These are phyloP conservation scores for Pseudococcus longispinus DNA, from an alignment of 2,888 invertebrate genomes.

Conservation along the genomic window DNA sequence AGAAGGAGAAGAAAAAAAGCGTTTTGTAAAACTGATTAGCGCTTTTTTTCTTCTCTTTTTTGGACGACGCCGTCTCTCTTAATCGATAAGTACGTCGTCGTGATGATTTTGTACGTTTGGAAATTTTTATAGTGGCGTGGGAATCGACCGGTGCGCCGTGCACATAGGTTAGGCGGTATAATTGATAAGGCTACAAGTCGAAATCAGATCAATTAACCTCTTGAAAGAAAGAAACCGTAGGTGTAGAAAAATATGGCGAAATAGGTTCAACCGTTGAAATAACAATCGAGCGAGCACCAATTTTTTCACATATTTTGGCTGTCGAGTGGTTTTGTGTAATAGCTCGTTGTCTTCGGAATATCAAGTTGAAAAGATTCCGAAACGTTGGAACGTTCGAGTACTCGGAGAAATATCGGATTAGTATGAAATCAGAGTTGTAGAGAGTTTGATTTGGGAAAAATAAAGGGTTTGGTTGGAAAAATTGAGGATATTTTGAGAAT, in stretches of 20 bases:
- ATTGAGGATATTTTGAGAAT: background rate
- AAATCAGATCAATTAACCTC: background rate
- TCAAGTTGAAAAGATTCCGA: background rate
- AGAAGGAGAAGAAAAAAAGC: background rate
- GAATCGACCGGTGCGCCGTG: background rate
- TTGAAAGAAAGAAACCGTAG: background rate
- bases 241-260: background rate
- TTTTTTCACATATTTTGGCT: no score
- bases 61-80: background rate
- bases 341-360: background rate
- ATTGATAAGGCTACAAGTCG: background rate
- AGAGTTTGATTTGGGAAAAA: background rate
- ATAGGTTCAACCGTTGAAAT: background rate
- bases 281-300: background rate
- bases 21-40: slow-evolving; percentile 6
- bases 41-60: background rate
- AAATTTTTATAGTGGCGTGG: slow-evolving; percentile 15
- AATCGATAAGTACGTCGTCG: slow-evolving; percentile 20
- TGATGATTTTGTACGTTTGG: background rate
- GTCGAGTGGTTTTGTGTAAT: background rate
- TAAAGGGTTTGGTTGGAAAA: background rate
- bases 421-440: background rate
- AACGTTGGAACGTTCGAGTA: background rate
- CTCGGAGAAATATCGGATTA: background rate
- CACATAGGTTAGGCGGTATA: background rate